Evolutionary conservation across 2,888 invertebrate genomes (phyloP).

Genomic region (Lordiphosa andalusiaca): DNA sequence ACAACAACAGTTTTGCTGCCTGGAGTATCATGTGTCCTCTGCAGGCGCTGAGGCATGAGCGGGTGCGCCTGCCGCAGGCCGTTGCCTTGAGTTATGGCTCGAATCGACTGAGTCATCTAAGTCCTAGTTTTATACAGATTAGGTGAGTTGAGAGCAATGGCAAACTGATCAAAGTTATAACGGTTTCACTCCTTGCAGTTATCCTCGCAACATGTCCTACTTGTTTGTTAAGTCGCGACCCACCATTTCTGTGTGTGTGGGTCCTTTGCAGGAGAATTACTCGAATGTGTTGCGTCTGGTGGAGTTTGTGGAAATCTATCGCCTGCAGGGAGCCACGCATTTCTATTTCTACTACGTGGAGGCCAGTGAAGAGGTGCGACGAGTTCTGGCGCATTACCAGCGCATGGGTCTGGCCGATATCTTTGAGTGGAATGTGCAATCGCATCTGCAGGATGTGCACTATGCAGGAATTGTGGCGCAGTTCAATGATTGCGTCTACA

Average conservation of each 20-base stretch:
- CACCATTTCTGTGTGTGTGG: conserved; percentile 79
- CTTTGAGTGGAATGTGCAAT: conserved; percentile 80
- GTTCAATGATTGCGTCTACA: conserved; percentile 94
- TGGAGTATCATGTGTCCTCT: conserved; percentile 79
- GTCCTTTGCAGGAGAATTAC: conserved; percentile 80
- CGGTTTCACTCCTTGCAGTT: conserved; percentile 36
- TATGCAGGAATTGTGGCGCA: conserved; percentile 92
- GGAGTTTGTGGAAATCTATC: conserved; percentile 81
- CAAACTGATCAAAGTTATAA: neutral
- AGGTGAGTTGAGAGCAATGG: conserved; percentile 54
- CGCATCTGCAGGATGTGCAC: conserved; percentile 78
- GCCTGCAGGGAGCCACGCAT: conserved; percentile 80
- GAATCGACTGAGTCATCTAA: conserved; percentile 70
- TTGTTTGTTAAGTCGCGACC: conserved; percentile 65
- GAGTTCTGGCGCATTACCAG: conserved; percentile 78
- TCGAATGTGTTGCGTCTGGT: conserved; percentile 80
- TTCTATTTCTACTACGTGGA: conserved; percentile 81
- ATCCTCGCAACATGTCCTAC: conserved; percentile 68
- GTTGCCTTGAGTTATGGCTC: conserved; percentile 75
- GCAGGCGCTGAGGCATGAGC: conserved; percentile 36
- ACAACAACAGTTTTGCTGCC: conserved; percentile 80
- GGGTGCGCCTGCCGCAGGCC: conserved; percentile 66
- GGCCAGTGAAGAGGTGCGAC: conserved; percentile 74
- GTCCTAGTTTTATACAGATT: conserved; percentile 77
- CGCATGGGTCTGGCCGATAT: conserved; percentile 73